phyloP scores from a whole-genome alignment of 2,888 invertebrate genomes.

The Prosapia bicincta region DNA sequence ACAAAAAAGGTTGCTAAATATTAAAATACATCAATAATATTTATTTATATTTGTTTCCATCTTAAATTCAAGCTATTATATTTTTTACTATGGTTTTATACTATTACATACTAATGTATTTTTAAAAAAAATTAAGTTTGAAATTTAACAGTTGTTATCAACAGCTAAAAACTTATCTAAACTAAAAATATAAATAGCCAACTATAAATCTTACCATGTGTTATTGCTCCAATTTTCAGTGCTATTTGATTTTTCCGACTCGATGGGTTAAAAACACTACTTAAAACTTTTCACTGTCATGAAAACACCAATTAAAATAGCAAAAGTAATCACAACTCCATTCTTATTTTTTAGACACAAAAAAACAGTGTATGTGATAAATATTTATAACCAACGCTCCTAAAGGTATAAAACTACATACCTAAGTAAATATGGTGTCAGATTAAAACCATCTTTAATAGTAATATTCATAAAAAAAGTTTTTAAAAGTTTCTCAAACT shows the following conservation, averaged over 20 bases:
- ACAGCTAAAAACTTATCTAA: background rate
- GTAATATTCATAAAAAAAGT: too few relatives aligned
- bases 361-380: too few relatives aligned
- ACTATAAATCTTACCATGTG: background rate
- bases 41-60: too few relatives aligned
- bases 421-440: background rate
- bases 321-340: background rate
- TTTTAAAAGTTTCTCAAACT: background rate
- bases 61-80: too few relatives aligned
- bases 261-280: background rate
- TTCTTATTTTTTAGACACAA: background rate
- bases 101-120: too few relatives aligned
- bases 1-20: too few relatives aligned
- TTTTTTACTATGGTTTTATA: too few relatives aligned
- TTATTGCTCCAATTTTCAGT: too few relatives aligned
- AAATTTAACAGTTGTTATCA: background rate
- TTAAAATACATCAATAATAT: too few relatives aligned
- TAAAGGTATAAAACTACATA: background rate
- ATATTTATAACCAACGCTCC: too few relatives aligned
- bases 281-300: background rate
- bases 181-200: background rate
- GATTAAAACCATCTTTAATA: background rate
- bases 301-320: background rate
- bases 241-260: background rate
- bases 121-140: background rate